A percentile compares a stretch with the other conserved stretches of the same genome.
These are phyloP conservation scores for Scylla paramamosain DNA, from an alignment of 1,140 invertebrate species.

Conservation along the genomic window DNA sequence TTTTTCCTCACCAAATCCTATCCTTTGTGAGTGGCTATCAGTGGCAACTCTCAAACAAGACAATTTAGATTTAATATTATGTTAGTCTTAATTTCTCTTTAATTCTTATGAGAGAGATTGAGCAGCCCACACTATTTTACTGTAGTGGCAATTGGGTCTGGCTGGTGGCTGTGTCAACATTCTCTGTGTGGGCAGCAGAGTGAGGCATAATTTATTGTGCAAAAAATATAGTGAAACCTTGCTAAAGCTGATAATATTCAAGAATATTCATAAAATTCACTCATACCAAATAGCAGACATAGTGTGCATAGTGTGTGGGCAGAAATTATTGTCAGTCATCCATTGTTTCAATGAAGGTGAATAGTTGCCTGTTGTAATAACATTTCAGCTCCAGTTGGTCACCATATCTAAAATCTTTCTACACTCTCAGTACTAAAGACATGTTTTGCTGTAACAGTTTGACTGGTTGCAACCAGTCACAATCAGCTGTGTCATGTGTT, in stretches of 20 bases:
- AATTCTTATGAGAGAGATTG: background rate
- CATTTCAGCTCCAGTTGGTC: no score
- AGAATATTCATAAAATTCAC: no score
- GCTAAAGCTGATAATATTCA: background rate
- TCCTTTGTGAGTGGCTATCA: background rate
- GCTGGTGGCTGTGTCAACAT: constrained; percentile 19
- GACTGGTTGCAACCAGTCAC: no score
- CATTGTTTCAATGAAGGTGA: no score
- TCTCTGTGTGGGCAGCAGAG: background rate
- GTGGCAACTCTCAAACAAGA: background rate
- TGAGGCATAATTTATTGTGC: background rate
- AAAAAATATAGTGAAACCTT: background rate
- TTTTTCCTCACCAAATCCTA: background rate
- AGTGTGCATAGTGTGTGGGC: no score
- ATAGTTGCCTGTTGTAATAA: no score
- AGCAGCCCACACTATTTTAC: constrained; percentile 12
- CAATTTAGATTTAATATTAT: background rate
- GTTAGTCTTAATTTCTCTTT: background rate
- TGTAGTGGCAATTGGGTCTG: constrained; percentile 10
- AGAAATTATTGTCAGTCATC: no score
- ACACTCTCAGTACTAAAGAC: no score
- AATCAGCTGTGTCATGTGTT: no score
- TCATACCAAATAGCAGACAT: no score
- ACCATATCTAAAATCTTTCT: no score
- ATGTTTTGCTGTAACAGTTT: no score